Base-by-base conservation (phyloP, 2,888 invertebrate species). In the Euclidia mi region DNA sequence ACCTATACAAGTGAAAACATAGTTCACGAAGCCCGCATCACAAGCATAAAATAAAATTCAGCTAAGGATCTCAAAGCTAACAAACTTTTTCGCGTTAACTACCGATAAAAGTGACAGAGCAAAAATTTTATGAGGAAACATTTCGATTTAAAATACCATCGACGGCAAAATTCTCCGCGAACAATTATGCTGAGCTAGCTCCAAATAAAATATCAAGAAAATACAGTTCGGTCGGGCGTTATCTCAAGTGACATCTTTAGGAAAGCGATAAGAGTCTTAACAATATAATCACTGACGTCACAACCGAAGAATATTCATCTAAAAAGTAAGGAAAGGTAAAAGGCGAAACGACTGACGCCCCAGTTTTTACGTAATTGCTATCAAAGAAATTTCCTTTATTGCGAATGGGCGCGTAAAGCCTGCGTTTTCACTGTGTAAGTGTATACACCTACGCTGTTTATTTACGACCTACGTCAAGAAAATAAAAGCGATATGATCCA, bases 221-320 rank as follows among this genome's bases (percentile, higher is more conserved):
- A 37, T 25, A 35, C 14, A 14, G n/a, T 14, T n/a, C 42, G 11
- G 18, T 29, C 31, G 11, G 10, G 9, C 17, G 2, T 18, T 50
- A 42, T 50, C 50, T 37, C 28, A 10, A 35, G 17, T n/a, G 15
- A 50, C 18, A 49, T 50, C 35, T 50, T 17, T 15, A 50, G 12
- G 12, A 29, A 17, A 17, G 2, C 4, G 28, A 50, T 37, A 35
- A 35, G 15, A 17, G 15, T 3, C 4, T 25, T 25, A 25, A 25
- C 20, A 49, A 49, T 28, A 28, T 14, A 14, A 41, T 41, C 28
- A 29, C 11, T 42, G 15, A 9, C 10, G 12, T 9, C 15, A 20
- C 7, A 40, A 6, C n/a, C 20, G 20, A 3, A 25, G 20, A 25
- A 25, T 7, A 25, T 25, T 7, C 7, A 25, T 25, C 4, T 7